These are phyloP conservation scores for Agrochola litura DNA, from an alignment of 2,888 invertebrate genomes.

Conservation along the genomic window DNA sequence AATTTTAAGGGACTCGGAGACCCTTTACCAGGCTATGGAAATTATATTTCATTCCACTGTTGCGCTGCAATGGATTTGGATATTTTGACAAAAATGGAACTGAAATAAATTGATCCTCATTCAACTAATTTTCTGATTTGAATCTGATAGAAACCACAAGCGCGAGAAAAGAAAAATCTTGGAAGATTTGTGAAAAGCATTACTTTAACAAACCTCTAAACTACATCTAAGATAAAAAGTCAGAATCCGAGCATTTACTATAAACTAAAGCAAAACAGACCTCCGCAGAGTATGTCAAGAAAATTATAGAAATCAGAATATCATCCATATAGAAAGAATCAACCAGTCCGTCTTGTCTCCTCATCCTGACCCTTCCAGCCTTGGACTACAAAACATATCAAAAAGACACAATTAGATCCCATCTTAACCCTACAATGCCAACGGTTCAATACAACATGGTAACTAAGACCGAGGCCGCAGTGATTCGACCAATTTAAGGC, in stretches of 20 bases:
- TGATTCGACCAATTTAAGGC: slow-evolving; percentile 84
- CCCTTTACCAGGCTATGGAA: background rate
- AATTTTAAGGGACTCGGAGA: slow-evolving; percentile 25
- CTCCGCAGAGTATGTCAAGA: background rate
- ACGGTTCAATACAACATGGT: slow-evolving; percentile 58
- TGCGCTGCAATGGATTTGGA: background rate
- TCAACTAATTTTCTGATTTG: background rate
- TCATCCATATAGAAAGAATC: background rate
- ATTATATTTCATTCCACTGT: slow-evolving; percentile 7
- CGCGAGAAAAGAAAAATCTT: background rate
- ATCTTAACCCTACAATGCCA: slow-evolving; percentile 59
- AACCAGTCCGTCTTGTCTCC: background rate
- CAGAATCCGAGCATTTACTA: background rate
- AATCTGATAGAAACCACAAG: background rate
- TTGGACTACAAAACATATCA: slow-evolving; percentile 30
- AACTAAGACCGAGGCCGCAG: slow-evolving; percentile 69
- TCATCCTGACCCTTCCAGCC: slow-evolving; percentile 36
- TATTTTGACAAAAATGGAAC: background rate
- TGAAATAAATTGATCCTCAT: background rate
- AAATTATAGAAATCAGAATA: slow-evolving; percentile 1
- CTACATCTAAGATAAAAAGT: too few relatives aligned
- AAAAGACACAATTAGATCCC: slow-evolving; percentile 48
- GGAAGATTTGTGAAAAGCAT: background rate
- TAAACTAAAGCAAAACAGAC: background rate
- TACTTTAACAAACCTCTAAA: background rate